Percentiles rank a stretch among this genome's conserved stretches.
phyloP scores from a whole-genome alignment of 2,888 invertebrate species.

The Limenitis camilla region DNA sequence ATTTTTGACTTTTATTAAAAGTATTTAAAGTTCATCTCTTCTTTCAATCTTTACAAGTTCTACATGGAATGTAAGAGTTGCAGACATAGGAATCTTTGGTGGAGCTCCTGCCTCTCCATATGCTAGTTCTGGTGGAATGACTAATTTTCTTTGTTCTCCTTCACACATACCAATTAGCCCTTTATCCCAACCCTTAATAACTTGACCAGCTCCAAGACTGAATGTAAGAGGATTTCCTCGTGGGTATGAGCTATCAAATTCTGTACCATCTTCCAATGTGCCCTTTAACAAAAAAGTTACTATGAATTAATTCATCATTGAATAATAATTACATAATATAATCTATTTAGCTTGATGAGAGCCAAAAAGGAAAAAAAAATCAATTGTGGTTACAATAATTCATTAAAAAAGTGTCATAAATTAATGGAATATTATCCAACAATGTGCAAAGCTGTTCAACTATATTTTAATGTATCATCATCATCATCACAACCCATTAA shows the following conservation, averaged over 20 bases:
- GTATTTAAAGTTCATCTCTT: conserved; percentile 70
- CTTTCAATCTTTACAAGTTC: conserved; percentile 84
- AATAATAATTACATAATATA: no score
- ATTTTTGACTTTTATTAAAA: neutral
- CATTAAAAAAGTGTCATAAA: no score
- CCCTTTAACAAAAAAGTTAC: conserved; percentile 74
- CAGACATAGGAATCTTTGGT: conserved; percentile 87
- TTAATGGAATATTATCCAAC: no score
- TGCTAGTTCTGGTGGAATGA: conserved; percentile 89
- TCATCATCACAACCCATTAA: no score
- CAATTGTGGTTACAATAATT: no score
- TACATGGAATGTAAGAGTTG: conserved; percentile 87
- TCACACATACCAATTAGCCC: conserved; percentile 91
- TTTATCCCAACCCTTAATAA: conserved; percentile 94
- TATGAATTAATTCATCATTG: neutral
- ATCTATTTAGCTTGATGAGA: neutral
- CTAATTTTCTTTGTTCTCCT: conserved; percentile 88
- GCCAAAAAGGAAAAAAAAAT: no score
- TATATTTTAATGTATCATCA: no score
- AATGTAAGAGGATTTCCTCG: conserved; percentile 85
- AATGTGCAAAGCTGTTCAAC: no score
- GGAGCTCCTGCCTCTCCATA: conserved; percentile 89
- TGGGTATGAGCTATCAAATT: conserved; percentile 88
- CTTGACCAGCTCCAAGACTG: conserved; percentile 87
- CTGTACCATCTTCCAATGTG: conserved; percentile 86